A percentile compares a stretch with the other conserved stretches of the same genome.
These are phyloP conservation scores for Pammene fasciana DNA, from an alignment of 2,888 invertebrate genomes.

Conservation along the genomic window DNA sequence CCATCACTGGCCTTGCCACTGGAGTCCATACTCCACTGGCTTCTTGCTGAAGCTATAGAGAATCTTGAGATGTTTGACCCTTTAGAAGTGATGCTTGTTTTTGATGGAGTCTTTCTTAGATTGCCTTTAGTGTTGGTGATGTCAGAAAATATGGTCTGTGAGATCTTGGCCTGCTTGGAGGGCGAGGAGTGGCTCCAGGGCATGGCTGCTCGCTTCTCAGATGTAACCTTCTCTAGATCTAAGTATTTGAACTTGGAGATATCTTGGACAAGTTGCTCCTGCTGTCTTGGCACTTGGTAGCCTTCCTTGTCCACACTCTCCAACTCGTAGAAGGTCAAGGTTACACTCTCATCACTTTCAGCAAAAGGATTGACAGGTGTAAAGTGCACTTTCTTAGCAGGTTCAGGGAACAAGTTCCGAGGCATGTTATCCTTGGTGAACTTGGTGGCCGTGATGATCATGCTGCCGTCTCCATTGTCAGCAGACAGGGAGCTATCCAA, in stretches of 20 bases:
- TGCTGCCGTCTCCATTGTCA: constrained; percentile 81
- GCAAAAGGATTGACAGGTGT: constrained; percentile 74
- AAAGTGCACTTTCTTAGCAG: constrained; percentile 76
- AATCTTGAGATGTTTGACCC: constrained; percentile 63
- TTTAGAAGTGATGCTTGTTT: constrained; percentile 68
- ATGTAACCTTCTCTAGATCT: constrained; percentile 65
- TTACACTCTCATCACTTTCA: constrained; percentile 80
- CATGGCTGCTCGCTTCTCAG: constrained; percentile 67
- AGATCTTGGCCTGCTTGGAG: constrained; percentile 69
- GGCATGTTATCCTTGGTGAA: constrained; percentile 76
- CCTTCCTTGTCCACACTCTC: constrained; percentile 63
- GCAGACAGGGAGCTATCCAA: constrained; percentile 84
- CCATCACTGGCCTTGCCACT: constrained; percentile 58
- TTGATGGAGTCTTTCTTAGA: constrained; percentile 73
- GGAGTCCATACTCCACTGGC: constrained; percentile 66
- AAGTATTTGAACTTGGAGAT: constrained; percentile 77
- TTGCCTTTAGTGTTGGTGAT: constrained; percentile 60
- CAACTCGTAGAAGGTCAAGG: constrained; percentile 76
- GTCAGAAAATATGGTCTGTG: constrained; percentile 63
- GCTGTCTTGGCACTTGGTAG: constrained; percentile 56
- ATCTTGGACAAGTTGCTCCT: constrained; percentile 56
- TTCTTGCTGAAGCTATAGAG: constrained; percentile 62
- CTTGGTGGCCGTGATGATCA: constrained; percentile 81
- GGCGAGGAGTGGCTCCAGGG: constrained; percentile 72
- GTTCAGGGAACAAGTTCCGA: constrained; percentile 71